A percentile compares a stretch with the other conserved stretches of the same genome.
These are phyloP conservation scores for Gorsachius magnificus DNA, from an alignment of 2,797 vertebrate genomes.

Conservation along the genomic window DNA sequence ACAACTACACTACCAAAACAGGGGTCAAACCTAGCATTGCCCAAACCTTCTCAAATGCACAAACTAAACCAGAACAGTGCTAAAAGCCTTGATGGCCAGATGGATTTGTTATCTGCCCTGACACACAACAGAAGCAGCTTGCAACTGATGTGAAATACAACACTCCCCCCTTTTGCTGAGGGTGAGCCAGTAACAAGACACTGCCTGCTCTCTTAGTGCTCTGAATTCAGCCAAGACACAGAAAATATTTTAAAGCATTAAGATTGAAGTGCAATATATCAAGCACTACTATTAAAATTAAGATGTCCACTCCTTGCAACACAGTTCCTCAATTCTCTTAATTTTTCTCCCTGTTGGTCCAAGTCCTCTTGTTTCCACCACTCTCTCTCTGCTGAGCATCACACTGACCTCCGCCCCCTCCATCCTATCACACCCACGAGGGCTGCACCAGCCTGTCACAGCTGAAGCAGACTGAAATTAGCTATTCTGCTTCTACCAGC, in stretches of 20 bases:
- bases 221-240: background rate
- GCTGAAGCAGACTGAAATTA: background rate
- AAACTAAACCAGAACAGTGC: background rate
- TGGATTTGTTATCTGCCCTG: background rate
- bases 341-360: background rate
- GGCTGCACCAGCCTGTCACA: background rate
- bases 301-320: background rate
- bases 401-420: background rate
- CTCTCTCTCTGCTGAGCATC: background rate
- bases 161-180: background rate
- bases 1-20: background rate
- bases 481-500: background rate
- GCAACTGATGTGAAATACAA: background rate
- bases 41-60: background rate
- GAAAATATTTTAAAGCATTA: background rate
- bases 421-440: background rate
- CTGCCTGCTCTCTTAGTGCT: background rate
- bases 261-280: background rate
- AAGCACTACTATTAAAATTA: background rate
- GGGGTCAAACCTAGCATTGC: background rate
- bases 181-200: background rate
- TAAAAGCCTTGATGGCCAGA: background rate
- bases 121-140: background rate
- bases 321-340: background rate
- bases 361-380: background rate